Percentiles rank a stretch among this genome's conserved stretches.
phyloP scores from a whole-genome alignment of 2,797 vertebrate genomes.

The Catamblyrhynchus diadema region DNA sequence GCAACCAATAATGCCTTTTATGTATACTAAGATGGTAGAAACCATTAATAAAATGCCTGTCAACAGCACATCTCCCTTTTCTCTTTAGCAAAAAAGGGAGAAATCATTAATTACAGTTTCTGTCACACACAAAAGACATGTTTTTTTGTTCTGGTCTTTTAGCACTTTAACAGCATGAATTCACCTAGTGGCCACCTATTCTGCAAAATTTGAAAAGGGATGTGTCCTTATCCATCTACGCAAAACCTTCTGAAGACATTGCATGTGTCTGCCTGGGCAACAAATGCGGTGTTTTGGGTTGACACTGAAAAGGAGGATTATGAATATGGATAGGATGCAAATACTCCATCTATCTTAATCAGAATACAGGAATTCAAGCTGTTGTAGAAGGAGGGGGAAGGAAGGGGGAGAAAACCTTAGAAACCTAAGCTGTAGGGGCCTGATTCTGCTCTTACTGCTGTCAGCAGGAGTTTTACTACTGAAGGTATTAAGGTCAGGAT shows the following conservation, averaged over 20 bases:
- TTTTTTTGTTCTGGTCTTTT: conserved; percentile 82
- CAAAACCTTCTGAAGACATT: conserved; percentile 82
- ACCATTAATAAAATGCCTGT: conserved; percentile 97
- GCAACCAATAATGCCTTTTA: conserved; percentile 90
- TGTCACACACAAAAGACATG: conserved; percentile 85
- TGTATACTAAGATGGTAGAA: conserved; percentile 86
- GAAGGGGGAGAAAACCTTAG: conserved; percentile 6
- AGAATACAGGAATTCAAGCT: conserved; percentile 79
- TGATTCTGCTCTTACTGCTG: not conserved
- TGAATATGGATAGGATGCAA: conserved; percentile 83
- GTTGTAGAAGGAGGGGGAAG: conserved; percentile 45
- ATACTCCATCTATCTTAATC: conserved; percentile 81
- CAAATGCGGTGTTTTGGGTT: conserved; percentile 83
- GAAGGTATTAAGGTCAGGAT: not conserved
- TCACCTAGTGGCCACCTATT: conserved; percentile 89
- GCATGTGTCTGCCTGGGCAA: conserved; percentile 81
- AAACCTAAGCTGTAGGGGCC: not conserved
- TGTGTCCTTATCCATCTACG: conserved; percentile 79
- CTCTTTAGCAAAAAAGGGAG: conserved; percentile 83
- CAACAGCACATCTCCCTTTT: conserved; percentile 82
- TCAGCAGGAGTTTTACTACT: not conserved
- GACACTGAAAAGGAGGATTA: conserved; percentile 76
- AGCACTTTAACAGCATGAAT: conserved; percentile 82
- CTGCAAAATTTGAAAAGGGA: conserved; percentile 84
- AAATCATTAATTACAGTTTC: conserved; percentile 97